phyloP scores from a whole-genome alignment of 1,140 invertebrate species.

The Drosophila pseudoobscura region DNA sequence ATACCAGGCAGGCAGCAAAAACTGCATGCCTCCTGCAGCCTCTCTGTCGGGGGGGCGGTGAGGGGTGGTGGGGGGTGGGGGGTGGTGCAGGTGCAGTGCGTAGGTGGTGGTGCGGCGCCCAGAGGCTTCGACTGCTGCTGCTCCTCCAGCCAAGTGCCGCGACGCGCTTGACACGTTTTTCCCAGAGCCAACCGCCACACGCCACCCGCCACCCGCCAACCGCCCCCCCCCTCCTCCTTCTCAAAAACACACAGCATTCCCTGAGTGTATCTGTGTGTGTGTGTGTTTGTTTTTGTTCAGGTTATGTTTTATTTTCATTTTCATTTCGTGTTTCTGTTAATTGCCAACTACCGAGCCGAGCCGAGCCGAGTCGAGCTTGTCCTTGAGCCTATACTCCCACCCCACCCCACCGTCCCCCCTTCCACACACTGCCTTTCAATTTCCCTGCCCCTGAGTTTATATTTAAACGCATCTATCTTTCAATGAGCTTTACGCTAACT shows the following conservation, averaged over 20 bases:
- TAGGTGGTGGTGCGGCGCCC: slow-evolving; percentile 19
- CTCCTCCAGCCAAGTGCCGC: slow-evolving; percentile 18
- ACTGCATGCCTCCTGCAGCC: background rate
- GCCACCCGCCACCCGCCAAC: no score
- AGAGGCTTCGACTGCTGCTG: slow-evolving; percentile 39
- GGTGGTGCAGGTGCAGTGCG: slow-evolving; percentile 1
- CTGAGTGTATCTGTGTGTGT: slow-evolving; percentile 3
- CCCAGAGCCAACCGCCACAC: background rate
- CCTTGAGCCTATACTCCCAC: slow-evolving; percentile 30
- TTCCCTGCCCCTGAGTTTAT: slow-evolving; percentile 41
- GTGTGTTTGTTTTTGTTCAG: slow-evolving; percentile 42
- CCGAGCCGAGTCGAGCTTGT: slow-evolving; percentile 18
- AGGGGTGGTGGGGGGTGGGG: no score
- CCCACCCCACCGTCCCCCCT: no score
- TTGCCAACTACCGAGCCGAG: slow-evolving; percentile 45
- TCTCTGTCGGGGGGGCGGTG: background rate
- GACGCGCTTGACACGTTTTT: slow-evolving; percentile 44
- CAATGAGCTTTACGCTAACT: slow-evolving; percentile 28
- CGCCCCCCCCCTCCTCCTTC: background rate
- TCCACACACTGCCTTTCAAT: background rate
- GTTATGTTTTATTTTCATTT: slow-evolving; percentile 56
- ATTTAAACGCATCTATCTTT: slow-evolving; percentile 73
- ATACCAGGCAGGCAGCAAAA: no score
- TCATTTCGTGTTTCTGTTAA: slow-evolving; percentile 59
- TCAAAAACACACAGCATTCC: slow-evolving; percentile 34